phyloP scores from a whole-genome alignment of 2,113 vertebrate genomes.

The Corvus hawaiiensis region DNA sequence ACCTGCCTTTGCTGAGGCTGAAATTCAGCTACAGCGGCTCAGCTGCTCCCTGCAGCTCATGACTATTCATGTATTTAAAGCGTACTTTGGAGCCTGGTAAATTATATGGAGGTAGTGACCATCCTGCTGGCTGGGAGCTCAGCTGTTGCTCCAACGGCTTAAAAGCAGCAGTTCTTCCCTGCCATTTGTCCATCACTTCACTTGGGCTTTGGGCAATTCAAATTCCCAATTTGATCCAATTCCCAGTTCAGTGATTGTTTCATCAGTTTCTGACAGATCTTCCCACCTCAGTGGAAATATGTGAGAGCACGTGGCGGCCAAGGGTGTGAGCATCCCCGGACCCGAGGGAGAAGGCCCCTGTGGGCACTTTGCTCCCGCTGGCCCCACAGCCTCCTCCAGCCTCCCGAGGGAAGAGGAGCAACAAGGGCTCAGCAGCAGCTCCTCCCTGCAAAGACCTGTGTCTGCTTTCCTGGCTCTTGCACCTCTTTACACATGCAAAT shows the following conservation, averaged over 20 bases:
- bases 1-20: neutral
- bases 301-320: fast-evolving
- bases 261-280: neutral
- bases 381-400: neutral
- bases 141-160: neutral
- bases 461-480: neutral
- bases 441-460: neutral
- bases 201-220: neutral
- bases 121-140: neutral
- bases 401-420: neutral
- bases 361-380: neutral
- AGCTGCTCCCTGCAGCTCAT: neutral
- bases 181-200: neutral
- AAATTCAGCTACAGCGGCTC: neutral
- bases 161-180: neutral
- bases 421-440: neutral
- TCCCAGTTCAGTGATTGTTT: neutral
- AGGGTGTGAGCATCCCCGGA: neutral
- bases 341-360: fast-evolving
- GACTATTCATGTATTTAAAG: neutral
- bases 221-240: neutral
- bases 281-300: neutral
- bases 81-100: neutral
- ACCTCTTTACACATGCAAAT: neutral
- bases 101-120: fast-evolving